These are phyloP conservation scores for Cynopterus brachyotis DNA, from an alignment of 2,113 vertebrate genomes.

Conservation along the genomic window DNA sequence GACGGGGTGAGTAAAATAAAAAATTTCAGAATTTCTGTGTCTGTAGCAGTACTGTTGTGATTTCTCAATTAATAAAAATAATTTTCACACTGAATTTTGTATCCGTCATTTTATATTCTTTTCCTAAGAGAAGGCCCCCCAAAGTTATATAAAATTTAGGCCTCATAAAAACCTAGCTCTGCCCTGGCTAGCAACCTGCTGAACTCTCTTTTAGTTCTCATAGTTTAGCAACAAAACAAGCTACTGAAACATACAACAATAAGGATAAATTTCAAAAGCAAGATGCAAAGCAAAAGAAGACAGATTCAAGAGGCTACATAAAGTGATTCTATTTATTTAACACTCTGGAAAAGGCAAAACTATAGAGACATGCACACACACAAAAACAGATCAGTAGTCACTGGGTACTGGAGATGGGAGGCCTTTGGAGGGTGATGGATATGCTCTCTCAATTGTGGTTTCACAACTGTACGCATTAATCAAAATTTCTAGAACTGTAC, in stretches of 20 bases:
- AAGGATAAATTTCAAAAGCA: not conserved
- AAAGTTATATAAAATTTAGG: not conserved
- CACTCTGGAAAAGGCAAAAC: not conserved
- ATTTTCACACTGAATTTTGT: not conserved
- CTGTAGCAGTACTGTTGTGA: not conserved
- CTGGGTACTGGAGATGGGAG: not conserved
- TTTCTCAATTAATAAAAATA: conserved; percentile 51
- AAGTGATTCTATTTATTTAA: not conserved
- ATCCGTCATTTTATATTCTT: conserved; percentile 6
- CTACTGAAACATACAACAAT: not conserved
- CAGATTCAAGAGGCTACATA: not conserved
- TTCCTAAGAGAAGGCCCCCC: not conserved
- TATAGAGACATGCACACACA: not conserved
- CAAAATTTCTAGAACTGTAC: not conserved
- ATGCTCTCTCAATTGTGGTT: not conserved
- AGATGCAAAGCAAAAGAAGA: not conserved
- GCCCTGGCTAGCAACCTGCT: not conserved
- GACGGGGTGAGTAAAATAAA: not conserved
- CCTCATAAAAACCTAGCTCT: not conserved
- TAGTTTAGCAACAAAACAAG: not conserved
- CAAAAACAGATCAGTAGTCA: not conserved
- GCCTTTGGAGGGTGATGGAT: not conserved
- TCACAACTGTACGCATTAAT: not conserved
- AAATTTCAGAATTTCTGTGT: not conserved
- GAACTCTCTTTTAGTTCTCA: not conserved